Evolutionary conservation across 1,140 invertebrate species (phyloP), one percentile per base, ranked within the genome.

Genomic region (Ooceraea biroi): DNA sequence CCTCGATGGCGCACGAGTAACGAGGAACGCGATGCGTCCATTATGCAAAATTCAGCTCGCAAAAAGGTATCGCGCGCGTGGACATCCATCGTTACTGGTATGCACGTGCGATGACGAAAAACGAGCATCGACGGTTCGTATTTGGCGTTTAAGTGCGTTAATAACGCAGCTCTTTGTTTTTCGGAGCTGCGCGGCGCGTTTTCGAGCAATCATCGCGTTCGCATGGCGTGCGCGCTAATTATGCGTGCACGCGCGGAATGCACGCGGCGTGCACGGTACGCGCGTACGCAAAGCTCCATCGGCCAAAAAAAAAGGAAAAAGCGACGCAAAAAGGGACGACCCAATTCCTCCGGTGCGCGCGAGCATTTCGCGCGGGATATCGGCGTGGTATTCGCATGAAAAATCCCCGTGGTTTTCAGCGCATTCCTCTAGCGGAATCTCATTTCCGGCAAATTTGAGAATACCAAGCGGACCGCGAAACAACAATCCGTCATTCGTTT

Each of bases 251-350:
- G 48, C 63, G 63, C 36, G 63, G 7, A 17, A 30, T 44, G 22
- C 41, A 41, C 30, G 4, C 11, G 14, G 19, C 1, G 60, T n/a
- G 11, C 22, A n/a, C 17, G 30, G 25, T 46, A 41, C 14, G 14
- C 4, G 63, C 8, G 57, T 60, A 52, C 68, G 63, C 74, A 78
- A 78, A 78, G 46, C 68, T 68, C 22, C 74, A 78, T 78, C 68
- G 55, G 2, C 30, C 74, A n/a, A n/a, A n/a, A n/a, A n/a, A n/a
- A n/a, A n/a, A n/a, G 48, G n/a, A 78, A 68, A 78, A 76, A 76
- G 58, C 58, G 44, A 65, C 73, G n/a, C 44, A 30, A 48, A 63
- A 52, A 66, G 52, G 74, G 14, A 68, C 48, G 74, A 78, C 74
- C 74, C 19, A 78, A 78, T 68, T 78, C 63, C 30, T 68, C 61